phyloP scores from a whole-genome alignment of 2,113 vertebrate species.

The Cephalopholis sonnerati region DNA sequence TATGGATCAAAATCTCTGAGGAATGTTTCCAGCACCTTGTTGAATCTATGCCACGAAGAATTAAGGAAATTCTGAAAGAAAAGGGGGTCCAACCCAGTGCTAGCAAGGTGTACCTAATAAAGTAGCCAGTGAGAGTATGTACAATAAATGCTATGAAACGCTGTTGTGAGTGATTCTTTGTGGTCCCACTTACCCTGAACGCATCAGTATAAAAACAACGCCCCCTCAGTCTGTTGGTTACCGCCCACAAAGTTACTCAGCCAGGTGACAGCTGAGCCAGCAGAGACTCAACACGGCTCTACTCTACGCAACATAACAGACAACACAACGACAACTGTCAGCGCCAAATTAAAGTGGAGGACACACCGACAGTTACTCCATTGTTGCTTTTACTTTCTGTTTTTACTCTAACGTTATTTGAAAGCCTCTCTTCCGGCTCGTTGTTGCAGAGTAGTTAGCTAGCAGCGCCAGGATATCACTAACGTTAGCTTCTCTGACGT shows the following conservation, averaged over 20 bases:
- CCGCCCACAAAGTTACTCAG: slow-evolving; percentile 71
- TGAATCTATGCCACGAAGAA: too few species aligned
- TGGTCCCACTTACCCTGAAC: not conserved
- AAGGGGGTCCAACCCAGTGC: too few species aligned
- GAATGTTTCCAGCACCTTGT: too few species aligned
- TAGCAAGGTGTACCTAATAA: too few species aligned
- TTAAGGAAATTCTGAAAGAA: too few species aligned
- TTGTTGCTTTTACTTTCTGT: not conserved
- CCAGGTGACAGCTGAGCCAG: slow-evolving; percentile 74
- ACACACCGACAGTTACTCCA: too few species aligned
- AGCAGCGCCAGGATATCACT: slow-evolving; percentile 29
- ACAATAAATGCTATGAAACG: too few species aligned
- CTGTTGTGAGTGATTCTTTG: too few species aligned
- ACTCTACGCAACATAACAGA: not conserved
- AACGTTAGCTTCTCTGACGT: slow-evolving; percentile 35
- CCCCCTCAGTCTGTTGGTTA: slow-evolving; percentile 36
- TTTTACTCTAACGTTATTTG: not conserved
- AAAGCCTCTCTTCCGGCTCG: not conserved
- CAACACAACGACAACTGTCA: not conserved
- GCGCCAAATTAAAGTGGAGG: not conserved
- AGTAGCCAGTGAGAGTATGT: too few species aligned
- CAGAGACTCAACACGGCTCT: not conserved
- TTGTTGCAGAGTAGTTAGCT: slow-evolving; percentile 27
- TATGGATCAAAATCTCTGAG: too few species aligned
- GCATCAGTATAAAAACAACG: not conserved